Base-by-base conservation (phyloP, 37 sponge, comb jelly and placozoan genomes). In the Halichondria panicea region DNA sequence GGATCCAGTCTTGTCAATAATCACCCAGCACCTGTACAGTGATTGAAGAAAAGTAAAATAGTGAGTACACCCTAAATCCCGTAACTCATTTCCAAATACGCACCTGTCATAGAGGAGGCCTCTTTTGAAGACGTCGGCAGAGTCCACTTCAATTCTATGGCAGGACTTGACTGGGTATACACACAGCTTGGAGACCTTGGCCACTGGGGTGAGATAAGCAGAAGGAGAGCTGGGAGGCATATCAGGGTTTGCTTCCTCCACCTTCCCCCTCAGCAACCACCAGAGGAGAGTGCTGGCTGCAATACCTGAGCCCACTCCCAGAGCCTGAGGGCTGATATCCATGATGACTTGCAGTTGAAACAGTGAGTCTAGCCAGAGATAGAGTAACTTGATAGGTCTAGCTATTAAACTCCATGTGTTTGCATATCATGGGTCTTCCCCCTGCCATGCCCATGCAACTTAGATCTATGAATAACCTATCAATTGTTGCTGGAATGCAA, bases 51-150 rank as follows among this genome's bases (percentile, higher is more conserved):
- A 32, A 43, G 8, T 15, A 50, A 50, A 19, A 50, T 12, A 50
- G 18, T 50, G 53, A 50, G 53, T 50, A 50, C 18, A 50, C 53
- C 18, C 15, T 50, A 50, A 12, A 50, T 18, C 12, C 12, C 53
- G 12, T 12, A 50, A 27, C 19, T n/a, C 21, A 60, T 60, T 9
- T 24, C 9, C 21, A 70, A 3, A 4, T 34, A 13, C 38, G 12
- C 36, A 83, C 86, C 86, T 77, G 79, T 85, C 86, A 63, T 85
- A 76, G 39, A 79, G 69, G 35, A 85, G 62, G 3, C 86, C 86
- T 62, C 79, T 77, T 0, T 13, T 40, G 12, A 34, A 11, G 42
- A 65, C 70, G 21, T 85, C 45, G 6, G 66, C 9, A 1, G 43
- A 22, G 18, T 78, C 53, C 37, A 77, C 13, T 50, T 77, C 78